These are phyloP conservation scores for Umimayanthus chanpuru DNA, from an alignment of 92 coral and sea anemone genomes.

Conservation along the genomic window DNA sequence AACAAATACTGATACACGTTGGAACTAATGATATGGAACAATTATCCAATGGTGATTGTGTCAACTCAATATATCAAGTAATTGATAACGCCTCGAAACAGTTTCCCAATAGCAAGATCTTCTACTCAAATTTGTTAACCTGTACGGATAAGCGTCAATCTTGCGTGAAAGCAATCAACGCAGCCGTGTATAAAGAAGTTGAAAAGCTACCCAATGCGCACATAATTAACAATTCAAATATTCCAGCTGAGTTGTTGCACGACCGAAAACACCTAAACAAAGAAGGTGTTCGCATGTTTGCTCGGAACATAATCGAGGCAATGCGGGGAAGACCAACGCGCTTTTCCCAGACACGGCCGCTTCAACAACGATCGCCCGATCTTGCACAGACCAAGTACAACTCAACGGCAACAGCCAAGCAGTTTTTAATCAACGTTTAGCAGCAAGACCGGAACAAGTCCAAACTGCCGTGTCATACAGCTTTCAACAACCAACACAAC, in stretches of 20 bases:
- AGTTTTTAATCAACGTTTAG: background rate
- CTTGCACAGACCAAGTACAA: background rate
- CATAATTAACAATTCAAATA: slow-evolving; percentile 11
- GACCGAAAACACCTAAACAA: slow-evolving; percentile 4
- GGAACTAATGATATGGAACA: slow-evolving; percentile 5
- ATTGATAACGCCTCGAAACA: background rate
- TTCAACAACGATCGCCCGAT: background rate
- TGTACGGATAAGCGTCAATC: slow-evolving; percentile 3
- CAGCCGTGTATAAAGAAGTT: background rate
- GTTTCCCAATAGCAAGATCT: background rate
- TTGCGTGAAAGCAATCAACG: background rate
- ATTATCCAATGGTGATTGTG: slow-evolving; percentile 8
- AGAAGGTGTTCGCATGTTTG: background rate
- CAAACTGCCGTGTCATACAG: background rate
- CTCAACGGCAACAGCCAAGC: background rate
- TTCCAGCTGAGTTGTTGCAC: background rate
- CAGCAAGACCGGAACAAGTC: no score
- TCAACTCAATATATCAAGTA: background rate
- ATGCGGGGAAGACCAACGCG: slow-evolving; percentile 1
- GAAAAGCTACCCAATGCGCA: no score
- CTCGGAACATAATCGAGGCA: background rate
- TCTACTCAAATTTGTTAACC: background rate
- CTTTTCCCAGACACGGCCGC: background rate
- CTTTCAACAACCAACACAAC: background rate
- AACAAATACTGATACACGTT: slow-evolving; percentile 6